Evolutionary conservation across 2,888 invertebrate genomes (phyloP).

Genomic region (Sphecodes monilicornis): DNA sequence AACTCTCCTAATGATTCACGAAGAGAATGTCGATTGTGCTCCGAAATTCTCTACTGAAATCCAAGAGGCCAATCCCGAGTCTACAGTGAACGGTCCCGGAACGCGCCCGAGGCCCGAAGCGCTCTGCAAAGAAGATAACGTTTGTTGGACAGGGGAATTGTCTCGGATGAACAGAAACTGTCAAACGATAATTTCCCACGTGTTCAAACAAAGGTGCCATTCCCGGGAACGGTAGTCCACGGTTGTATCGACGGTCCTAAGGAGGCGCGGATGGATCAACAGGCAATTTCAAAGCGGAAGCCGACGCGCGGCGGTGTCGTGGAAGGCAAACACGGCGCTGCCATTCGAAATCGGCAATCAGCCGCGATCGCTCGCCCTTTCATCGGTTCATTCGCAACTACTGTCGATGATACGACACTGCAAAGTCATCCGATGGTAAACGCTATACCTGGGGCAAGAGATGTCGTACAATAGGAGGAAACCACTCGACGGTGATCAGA

Average conservation of each 20-base stretch:
- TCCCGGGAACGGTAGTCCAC: not conserved
- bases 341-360: constrained; percentile 13
- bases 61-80: not conserved
- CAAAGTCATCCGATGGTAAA: constrained; percentile 35
- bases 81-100: not conserved
- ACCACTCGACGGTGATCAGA: too few relatives aligned
- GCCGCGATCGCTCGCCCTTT: constrained; percentile 27
- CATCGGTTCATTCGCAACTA: constrained; percentile 54
- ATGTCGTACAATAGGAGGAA: too few relatives aligned
- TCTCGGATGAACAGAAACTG: not conserved
- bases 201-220: not conserved
- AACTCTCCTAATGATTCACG: not conserved
- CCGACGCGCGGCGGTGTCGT: not conserved
- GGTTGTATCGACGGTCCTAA: not conserved
- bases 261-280: not conserved
- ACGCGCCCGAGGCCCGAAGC: not conserved
- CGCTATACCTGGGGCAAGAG: not conserved
- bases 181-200: constrained; percentile 7
- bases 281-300: constrained; percentile 19
- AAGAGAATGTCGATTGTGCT: not conserved
- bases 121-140: not conserved
- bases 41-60: not conserved
- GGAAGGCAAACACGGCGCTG: constrained; percentile 4
- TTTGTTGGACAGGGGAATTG: not conserved
- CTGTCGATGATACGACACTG: constrained; percentile 40